A percentile compares a stretch with the other conserved stretches of the same genome.
phyloP scores from a whole-genome alignment of 2,113 vertebrate genomes.

The Merops nubicus region DNA sequence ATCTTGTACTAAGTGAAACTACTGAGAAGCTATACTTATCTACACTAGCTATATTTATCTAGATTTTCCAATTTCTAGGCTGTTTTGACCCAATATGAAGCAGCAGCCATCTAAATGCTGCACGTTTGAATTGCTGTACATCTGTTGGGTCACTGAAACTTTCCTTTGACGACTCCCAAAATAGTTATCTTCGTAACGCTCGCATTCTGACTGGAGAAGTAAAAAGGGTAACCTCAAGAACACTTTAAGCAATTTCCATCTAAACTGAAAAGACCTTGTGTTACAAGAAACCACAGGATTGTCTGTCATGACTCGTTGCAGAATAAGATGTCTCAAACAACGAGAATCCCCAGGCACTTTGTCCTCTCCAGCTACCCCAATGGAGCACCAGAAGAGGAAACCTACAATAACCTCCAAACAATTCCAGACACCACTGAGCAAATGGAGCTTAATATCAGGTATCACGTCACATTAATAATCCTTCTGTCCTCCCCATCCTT shows the following conservation, averaged over 20 bases:
- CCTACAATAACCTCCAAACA: background rate
- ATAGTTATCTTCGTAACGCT: background rate
- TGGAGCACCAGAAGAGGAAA: conserved; percentile 25
- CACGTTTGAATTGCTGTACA: background rate
- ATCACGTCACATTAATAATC: background rate
- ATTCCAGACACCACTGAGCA: conserved; percentile 41
- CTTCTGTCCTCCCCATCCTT: background rate
- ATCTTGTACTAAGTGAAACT: background rate
- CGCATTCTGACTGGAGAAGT: background rate
- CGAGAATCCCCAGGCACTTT: conserved; percentile 9
- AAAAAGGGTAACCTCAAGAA: background rate
- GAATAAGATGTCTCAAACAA: conserved; percentile 65
- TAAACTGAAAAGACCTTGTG: background rate
- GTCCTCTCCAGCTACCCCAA: conserved; percentile 32
- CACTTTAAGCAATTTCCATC: background rate
- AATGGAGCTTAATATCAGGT: conserved; percentile 65
- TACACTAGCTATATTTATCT: background rate
- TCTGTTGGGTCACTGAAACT: conserved; percentile 40
- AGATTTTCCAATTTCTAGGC: conserved; percentile 28
- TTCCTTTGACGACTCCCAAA: conserved; percentile 28
- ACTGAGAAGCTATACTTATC: background rate
- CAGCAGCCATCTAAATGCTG: background rate
- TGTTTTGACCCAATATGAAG: background rate
- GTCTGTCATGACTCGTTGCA: background rate
- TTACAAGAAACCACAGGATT: background rate